These are phyloP conservation scores for Mus pahari DNA, from an alignment of 2,113 vertebrate species.

Conservation along the genomic window DNA sequence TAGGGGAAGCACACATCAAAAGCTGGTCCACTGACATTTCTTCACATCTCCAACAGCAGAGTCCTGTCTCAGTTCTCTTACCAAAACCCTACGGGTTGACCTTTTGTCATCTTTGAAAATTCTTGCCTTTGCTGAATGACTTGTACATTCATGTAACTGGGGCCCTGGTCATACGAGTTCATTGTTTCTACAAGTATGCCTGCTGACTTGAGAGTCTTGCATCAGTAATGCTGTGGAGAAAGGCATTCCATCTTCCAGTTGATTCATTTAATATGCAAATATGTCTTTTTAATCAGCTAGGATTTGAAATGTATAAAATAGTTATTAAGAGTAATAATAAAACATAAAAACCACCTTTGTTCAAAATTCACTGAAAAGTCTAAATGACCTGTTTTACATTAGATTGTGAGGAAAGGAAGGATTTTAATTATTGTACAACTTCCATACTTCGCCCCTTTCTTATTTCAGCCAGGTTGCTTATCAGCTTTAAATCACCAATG, in stretches of 20 bases:
- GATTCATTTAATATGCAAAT: neutral
- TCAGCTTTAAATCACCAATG: neutral
- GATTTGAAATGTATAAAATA: neutral
- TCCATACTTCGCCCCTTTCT: neutral
- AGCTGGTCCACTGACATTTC: neutral
- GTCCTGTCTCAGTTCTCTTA: neutral
- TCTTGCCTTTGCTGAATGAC: neutral
- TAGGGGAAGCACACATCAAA: neutral
- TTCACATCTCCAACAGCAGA: neutral
- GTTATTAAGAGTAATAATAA: neutral
- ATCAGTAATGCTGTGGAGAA: neutral
- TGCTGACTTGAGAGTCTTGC: fast-evolving
- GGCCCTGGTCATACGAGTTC: neutral
- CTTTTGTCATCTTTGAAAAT: neutral
- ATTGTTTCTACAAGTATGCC: no score
- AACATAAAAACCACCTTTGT: neutral
- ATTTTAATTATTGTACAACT: conserved; percentile 5
- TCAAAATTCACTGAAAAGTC: neutral
- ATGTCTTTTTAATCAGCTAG: neutral
- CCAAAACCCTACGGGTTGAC: neutral
- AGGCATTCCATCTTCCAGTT: neutral
- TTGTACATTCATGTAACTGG: neutral
- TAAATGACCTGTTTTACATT: conserved; percentile 8
- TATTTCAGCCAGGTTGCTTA: neutral
- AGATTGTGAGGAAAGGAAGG: neutral